Percentiles rank a stretch among this genome's conserved stretches.
phyloP scores from a whole-genome alignment of 2,113 vertebrate species.

The Dolichallabes microphthalmus region DNA sequence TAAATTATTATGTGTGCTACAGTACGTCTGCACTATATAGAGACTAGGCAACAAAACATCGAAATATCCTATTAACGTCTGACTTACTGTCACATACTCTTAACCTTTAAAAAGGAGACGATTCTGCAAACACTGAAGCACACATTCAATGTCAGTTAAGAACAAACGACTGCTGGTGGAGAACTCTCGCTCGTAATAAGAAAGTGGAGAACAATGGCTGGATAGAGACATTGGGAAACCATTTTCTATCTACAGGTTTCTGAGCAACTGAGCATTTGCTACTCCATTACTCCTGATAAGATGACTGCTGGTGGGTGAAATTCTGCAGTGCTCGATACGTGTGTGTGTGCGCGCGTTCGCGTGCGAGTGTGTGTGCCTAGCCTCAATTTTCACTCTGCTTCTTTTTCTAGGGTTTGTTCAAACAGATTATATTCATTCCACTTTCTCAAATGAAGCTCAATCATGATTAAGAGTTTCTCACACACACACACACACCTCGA shows the following conservation, averaged over 20 bases:
- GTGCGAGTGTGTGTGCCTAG: background rate
- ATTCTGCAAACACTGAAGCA: background rate
- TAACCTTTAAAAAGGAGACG: background rate
- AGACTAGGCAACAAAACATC: background rate
- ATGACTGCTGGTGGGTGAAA: slow-evolving; percentile 67
- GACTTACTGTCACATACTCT: background rate
- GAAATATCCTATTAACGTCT: background rate
- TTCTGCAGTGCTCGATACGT: slow-evolving; percentile 42
- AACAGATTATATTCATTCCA: too few species aligned
- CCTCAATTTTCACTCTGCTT: background rate
- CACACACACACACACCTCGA: slow-evolving; percentile 79
- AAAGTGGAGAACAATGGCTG: background rate
- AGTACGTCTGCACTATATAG: background rate
- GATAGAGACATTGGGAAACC: slow-evolving; percentile 13
- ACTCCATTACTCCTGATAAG: slow-evolving; percentile 66
- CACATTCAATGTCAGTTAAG: background rate
- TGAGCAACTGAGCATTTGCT: slow-evolving; percentile 63
- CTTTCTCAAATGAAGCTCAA: background rate
- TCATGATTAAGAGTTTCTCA: background rate
- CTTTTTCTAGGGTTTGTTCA: background rate
- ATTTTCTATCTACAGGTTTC: slow-evolving; percentile 46
- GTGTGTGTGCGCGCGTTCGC: slow-evolving; percentile 26
- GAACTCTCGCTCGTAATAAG: slow-evolving; percentile 17
- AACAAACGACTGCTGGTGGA: background rate
- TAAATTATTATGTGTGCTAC: background rate